phyloP scores from a whole-genome alignment of 2,113 vertebrate genomes.

The Phoxinus phoxinus region DNA sequence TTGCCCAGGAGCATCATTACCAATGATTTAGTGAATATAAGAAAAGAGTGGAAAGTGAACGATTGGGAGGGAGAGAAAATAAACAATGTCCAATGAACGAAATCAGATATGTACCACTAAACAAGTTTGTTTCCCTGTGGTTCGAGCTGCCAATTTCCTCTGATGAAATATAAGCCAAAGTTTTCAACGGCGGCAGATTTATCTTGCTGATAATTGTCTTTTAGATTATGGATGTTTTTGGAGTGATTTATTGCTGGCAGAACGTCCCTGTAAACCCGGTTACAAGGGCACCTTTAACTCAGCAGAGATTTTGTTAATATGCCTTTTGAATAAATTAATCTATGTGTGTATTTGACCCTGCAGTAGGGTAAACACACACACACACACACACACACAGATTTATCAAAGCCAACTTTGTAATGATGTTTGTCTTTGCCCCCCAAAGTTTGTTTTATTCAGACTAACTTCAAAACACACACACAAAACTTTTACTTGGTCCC shows the following conservation, averaged over 20 bases:
- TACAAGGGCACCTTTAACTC: constrained; percentile 29
- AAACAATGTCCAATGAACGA: neutral
- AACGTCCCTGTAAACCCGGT: constrained; percentile 5
- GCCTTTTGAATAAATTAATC: constrained; percentile 33
- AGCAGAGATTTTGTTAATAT: constrained; percentile 22
- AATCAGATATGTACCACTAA: neutral
- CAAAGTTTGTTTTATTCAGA: constrained; percentile 2
- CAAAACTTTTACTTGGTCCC: neutral
- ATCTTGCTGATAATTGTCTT: constrained; percentile 27
- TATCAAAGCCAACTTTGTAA: constrained; percentile 2
- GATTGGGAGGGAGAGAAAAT: neutral
- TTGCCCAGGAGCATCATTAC: neutral
- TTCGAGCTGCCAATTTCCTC: constrained; percentile 5
- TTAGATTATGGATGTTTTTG: constrained; percentile 36
- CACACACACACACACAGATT: neutral
- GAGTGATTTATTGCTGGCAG: constrained; percentile 31
- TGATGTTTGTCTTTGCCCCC: neutral
- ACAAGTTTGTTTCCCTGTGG: constrained; percentile 18
- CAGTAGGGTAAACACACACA: neutral
- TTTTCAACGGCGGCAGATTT: constrained; percentile 13
- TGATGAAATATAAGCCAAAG: constrained; percentile 4
- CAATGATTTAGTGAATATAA: constrained; percentile 21
- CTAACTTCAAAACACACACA: neutral
- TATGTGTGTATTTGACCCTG: constrained; percentile 14
- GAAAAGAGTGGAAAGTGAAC: constrained; percentile 7